Evolutionary conservation across 1,140 invertebrate genomes (phyloP).

Genomic region (Bactericera cockerelli): DNA sequence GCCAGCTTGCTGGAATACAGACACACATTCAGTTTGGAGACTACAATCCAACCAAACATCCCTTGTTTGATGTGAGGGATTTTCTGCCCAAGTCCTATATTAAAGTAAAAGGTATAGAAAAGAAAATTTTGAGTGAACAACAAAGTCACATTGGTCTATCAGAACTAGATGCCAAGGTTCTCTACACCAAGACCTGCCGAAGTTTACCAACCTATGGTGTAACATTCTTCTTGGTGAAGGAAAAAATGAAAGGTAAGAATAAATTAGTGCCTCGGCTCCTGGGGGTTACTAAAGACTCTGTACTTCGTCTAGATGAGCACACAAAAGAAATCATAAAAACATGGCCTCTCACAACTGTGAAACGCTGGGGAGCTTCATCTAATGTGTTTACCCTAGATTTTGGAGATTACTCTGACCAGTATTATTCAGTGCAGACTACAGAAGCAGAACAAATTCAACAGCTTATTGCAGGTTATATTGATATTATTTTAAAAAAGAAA

Average conservation of each 20-base stretch:
- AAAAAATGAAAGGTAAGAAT: constrained; percentile 96
- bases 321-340: constrained; percentile 90
- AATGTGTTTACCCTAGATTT: constrained; percentile 98
- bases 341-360: constrained; percentile 91
- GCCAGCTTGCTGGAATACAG: constrained; percentile 93
- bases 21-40: constrained; percentile 98
- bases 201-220: constrained; percentile 95
- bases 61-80: constrained; percentile 65
- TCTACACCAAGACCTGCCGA: constrained; percentile 89
- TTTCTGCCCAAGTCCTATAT: constrained; percentile 92
- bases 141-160: constrained; percentile 59
- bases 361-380: constrained; percentile 91
- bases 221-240: constrained; percentile 98
- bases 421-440: constrained; percentile 95
- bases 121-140: constrained; percentile 89
- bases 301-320: constrained; percentile 87
- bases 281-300: constrained; percentile 82
- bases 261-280: constrained; percentile 90
- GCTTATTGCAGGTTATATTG: constrained; percentile 95
- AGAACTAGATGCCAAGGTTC: constrained; percentile 90
- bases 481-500: constrained; percentile 96
- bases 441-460: constrained; percentile 97
- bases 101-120: constrained; percentile 91
- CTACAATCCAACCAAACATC: constrained; percentile 79
- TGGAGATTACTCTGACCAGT: constrained; percentile 94